phyloP scores from a whole-genome alignment of 2,113 vertebrate genomes.

The Menura novaehollandiae region DNA sequence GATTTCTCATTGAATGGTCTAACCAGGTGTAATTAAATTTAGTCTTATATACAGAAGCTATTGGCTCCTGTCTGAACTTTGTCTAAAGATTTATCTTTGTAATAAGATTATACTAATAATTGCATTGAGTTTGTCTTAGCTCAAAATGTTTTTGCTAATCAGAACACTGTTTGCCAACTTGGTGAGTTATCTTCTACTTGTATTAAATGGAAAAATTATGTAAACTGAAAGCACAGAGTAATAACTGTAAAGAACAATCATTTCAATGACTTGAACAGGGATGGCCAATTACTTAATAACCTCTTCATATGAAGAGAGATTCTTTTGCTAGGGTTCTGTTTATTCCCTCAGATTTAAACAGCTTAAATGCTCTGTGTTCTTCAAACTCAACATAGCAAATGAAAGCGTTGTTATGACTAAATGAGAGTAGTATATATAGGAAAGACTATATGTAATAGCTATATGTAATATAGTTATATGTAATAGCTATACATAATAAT shows the following conservation, averaged over 20 bases:
- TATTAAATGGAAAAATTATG: slow-evolving; percentile 24
- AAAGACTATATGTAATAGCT: background rate
- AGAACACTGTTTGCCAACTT: background rate
- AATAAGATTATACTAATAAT: slow-evolving; percentile 9
- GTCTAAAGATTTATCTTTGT: background rate
- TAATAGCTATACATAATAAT: too few species aligned
- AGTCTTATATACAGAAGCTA: background rate
- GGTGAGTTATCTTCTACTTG: slow-evolving; percentile 7
- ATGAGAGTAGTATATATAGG: background rate
- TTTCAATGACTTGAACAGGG: background rate
- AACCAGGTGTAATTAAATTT: slow-evolving; percentile 9
- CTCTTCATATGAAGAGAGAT: background rate
- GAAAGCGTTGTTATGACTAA: background rate
- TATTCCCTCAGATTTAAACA: background rate
- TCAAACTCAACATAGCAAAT: background rate
- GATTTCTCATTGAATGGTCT: background rate
- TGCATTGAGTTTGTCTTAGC: background rate
- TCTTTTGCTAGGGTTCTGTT: background rate
- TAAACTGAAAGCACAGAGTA: background rate
- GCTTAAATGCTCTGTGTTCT: background rate
- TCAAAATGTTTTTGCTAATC: slow-evolving; percentile 29
- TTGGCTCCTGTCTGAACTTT: background rate
- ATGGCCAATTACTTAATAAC: background rate
- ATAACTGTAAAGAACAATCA: slow-evolving; percentile 12
- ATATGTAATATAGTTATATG: too few species aligned